Percentiles rank a stretch among this genome's conserved stretches.
Evolutionary conservation across 2,113 vertebrate species (phyloP).

Genomic region (Labeo catla): DNA sequence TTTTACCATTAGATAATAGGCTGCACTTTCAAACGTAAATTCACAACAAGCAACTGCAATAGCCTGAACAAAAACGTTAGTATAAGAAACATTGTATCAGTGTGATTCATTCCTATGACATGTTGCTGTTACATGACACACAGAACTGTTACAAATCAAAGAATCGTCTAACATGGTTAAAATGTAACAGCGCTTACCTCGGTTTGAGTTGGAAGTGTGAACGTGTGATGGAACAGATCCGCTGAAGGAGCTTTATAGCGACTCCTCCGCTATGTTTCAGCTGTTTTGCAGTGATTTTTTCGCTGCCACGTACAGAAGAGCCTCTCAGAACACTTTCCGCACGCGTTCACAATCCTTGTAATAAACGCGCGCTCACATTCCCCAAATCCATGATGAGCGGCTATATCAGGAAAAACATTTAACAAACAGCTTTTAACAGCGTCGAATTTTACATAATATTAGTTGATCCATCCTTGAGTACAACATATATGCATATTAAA

Average conservation of each 20-base stretch:
- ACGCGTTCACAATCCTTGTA: conserved; percentile 36
- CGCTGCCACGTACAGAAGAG: conserved; percentile 76
- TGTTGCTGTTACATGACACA: background rate
- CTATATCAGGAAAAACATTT: background rate
- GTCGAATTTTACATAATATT: background rate
- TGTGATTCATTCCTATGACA: no score
- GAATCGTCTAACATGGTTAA: background rate
- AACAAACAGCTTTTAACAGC: background rate
- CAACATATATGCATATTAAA: background rate
- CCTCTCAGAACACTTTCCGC: conserved; percentile 15
- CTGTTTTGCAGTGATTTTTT: conserved; percentile 20
- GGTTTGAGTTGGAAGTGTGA: background rate
- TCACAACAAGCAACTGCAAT: background rate
- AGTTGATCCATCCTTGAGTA: background rate
- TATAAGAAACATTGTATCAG: background rate
- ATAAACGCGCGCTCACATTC: conserved; percentile 60
- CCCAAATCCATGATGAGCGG: background rate
- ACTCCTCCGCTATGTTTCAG: background rate
- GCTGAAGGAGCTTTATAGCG: background rate
- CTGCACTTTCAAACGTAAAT: background rate
- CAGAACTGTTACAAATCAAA: background rate
- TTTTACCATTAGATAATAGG: background rate
- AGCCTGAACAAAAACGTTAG: background rate
- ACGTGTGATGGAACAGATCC: background rate
- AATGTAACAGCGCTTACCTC: background rate